Evolutionary conservation across 2,113 vertebrate species (phyloP).

Genomic region (Mesocricetus auratus): DNA sequence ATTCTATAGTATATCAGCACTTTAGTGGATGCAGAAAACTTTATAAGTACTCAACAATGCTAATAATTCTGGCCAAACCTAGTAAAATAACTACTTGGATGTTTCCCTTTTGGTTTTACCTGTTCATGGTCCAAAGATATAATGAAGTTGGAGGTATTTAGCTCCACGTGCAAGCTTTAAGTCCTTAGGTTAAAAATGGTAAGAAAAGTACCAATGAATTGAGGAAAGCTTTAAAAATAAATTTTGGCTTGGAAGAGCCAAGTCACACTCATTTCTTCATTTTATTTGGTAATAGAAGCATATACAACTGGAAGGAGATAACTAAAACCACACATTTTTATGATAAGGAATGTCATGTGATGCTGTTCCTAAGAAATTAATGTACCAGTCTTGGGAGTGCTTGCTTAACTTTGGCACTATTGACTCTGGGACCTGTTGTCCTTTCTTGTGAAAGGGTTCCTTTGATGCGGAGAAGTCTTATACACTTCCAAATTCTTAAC

Average conservation of each 20-base stretch:
- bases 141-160: background rate
- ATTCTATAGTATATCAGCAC: background rate
- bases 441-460: background rate
- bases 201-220: background rate
- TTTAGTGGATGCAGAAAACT: background rate
- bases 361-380: background rate
- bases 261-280: background rate
- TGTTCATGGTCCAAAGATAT: background rate
- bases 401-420: background rate
- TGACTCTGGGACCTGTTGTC: background rate
- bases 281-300: background rate
- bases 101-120: background rate
- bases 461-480: fast-evolving
- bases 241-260: background rate
- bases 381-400: background rate
- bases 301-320: background rate
- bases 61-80: background rate
- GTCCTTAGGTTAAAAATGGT: background rate
- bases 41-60: background rate
- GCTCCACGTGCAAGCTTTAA: background rate
- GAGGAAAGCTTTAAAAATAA: background rate
- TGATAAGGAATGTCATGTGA: background rate
- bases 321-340: background rate
- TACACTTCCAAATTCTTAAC: background rate
- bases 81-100: background rate